Evolutionary conservation across 2,888 invertebrate species (phyloP).

Genomic region (Vesta saturnalis): DNA sequence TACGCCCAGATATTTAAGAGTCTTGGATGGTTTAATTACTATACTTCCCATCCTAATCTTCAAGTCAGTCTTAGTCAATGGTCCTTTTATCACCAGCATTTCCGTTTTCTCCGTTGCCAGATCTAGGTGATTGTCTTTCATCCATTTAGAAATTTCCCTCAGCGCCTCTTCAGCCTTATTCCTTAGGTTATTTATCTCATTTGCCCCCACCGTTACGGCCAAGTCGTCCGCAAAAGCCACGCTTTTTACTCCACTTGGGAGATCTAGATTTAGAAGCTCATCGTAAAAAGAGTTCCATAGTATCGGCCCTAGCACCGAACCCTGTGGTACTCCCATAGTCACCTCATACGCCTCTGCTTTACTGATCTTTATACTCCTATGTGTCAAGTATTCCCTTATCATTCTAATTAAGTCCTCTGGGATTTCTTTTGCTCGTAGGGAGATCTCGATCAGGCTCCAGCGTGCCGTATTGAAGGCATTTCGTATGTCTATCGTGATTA

Average conservation of each 20-base stretch:
- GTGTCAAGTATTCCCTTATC: no score
- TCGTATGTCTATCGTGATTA: no score
- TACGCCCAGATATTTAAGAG: background rate
- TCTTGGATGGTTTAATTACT: background rate
- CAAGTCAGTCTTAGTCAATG: background rate
- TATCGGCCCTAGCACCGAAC: no score
- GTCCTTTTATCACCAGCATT: background rate
- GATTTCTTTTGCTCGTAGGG: no score
- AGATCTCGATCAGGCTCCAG: no score
- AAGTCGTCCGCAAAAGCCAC: constrained; percentile 12
- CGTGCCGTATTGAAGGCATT: no score
- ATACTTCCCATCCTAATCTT: no score
- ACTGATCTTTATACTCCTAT: no score
- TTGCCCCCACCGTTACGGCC: background rate
- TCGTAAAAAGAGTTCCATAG: background rate
- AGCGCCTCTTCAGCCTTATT: background rate
- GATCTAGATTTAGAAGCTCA: background rate
- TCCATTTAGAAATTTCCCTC: background rate
- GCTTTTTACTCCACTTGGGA: background rate
- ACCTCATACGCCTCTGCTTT: no score
- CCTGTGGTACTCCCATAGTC: no score
- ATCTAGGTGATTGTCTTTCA: background rate
- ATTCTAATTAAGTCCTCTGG: no score
- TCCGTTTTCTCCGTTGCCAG: background rate
- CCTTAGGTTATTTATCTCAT: background rate